Base-by-base conservation (phyloP, 2,888 invertebrate species). In the Plebejus anna region DNA sequence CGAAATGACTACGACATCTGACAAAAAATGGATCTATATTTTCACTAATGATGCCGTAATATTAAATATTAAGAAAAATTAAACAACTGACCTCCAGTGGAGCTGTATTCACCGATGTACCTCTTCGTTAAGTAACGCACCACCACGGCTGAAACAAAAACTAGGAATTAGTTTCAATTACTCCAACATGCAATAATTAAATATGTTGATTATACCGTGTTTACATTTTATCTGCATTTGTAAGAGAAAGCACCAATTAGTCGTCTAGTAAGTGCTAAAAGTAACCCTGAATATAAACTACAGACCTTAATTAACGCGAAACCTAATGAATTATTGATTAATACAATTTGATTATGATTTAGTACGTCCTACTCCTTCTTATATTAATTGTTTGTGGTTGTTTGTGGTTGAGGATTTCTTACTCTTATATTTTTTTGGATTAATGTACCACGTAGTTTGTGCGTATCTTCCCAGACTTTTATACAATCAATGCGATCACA, bases 21-120 rank as follows among this genome's bases (percentile, higher is more conserved):
- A 0, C 47, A 47, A 47, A 47, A 11, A 32, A 32, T 32, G 32
- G 32, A 32, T 32, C 32, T 32, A 32, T 32, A 32, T 32, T 32
- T 32, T 32, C 32, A 32, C 32, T 32, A 32, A 32, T 32, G 0
- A 32, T 32, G 32, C 1, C 32, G 32, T 32, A 32, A 32, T 32
- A 32, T 32, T 32, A 2, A 42, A 42, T 47, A 42, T 7, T 7
- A 42, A 7, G 7, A 47, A 9, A 47, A 47, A 11, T 11, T 0
- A 47, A 47, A 9, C 11, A 47, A 47, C 11, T 96, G 86, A 96
- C 96, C 96, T 86, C 96, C 96, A 79, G 96, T 96, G 75, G 96
- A 97, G 88, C 96, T 96, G 94, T 97, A 97, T 92, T 97, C 97
- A 78, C 96, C 96, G 83, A 97, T 97, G 86, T 96, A 97, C 81